Evolutionary conservation across 2,113 vertebrate genomes (phyloP).

Genomic region (Oriolus oriolus): DNA sequence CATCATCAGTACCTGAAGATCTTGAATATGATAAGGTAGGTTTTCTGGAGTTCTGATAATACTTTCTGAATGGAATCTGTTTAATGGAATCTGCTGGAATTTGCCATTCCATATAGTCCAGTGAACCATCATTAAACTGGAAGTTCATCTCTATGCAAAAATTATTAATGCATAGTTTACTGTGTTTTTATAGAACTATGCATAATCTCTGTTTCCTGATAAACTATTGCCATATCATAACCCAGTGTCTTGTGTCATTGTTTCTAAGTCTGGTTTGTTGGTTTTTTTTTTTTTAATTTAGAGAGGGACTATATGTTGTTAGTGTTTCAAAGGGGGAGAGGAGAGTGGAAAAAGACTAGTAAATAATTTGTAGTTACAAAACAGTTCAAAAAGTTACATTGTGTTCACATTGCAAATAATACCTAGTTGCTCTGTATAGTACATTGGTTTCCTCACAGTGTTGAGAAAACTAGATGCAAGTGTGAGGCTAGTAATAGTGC

Average conservation of each 20-base stretch:
- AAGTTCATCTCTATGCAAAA: neutral
- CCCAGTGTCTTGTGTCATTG: neutral
- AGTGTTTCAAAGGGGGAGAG: neutral
- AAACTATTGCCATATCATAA: neutral
- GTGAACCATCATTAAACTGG: neutral
- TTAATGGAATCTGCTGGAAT: neutral
- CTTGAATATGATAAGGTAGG: slow-evolving; percentile 69
- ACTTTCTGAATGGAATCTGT: neutral
- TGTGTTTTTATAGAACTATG: neutral
- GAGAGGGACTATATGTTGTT: neutral
- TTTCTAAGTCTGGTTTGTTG: neutral
- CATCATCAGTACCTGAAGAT: slow-evolving; percentile 60
- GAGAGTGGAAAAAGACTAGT: neutral
- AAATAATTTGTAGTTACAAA: neutral
- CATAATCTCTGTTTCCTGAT: neutral
- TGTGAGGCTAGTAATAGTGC: neutral
- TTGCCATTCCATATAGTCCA: neutral
- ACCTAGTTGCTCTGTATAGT: neutral
- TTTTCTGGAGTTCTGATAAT: neutral
- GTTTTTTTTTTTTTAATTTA: neutral
- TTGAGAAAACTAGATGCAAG: neutral
- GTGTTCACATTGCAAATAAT: neutral
- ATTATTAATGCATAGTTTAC: neutral
- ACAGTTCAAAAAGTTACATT: neutral
- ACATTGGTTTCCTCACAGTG: neutral